Evolutionary conservation across 1,140 invertebrate species (phyloP).

Genomic region (Drusus annulatus): DNA sequence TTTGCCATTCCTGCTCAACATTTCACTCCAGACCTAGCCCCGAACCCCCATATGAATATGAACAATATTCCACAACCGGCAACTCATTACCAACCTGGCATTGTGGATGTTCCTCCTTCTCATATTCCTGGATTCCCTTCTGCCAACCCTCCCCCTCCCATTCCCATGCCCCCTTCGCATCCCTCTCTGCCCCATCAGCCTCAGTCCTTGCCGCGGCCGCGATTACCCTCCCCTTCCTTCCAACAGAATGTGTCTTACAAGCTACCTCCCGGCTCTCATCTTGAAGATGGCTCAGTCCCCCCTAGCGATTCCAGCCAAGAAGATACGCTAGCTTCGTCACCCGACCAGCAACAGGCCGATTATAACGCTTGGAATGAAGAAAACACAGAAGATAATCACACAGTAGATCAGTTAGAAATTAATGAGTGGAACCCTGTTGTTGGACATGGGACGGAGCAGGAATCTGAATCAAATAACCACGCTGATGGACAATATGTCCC

Average conservation of each 20-base stretch:
- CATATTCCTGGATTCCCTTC: slow-evolving; percentile 55
- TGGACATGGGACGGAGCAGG: slow-evolving; percentile 20
- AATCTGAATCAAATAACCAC: slow-evolving; percentile 32
- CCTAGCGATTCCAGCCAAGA: slow-evolving; percentile 34
- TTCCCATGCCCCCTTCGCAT: slow-evolving; percentile 53
- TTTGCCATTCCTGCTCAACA: slow-evolving; percentile 70
- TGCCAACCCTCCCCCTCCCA: slow-evolving; percentile 52
- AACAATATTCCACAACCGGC: slow-evolving; percentile 30
- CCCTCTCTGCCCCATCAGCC: slow-evolving; percentile 55
- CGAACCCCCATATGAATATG: slow-evolving; percentile 40
- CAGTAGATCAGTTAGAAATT: slow-evolving; percentile 47
- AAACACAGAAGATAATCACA: slow-evolving; percentile 35
- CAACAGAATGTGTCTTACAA: slow-evolving; percentile 50
- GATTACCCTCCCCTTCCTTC: slow-evolving; percentile 56
- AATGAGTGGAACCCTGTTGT: slow-evolving; percentile 52
- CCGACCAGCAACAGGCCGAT: slow-evolving; percentile 19
- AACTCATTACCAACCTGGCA: slow-evolving; percentile 34
- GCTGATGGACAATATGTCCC: slow-evolving; percentile 17
- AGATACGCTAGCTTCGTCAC: slow-evolving; percentile 22
- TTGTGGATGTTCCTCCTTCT: slow-evolving; percentile 45
- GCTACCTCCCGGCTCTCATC: slow-evolving; percentile 47
- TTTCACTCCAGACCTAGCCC: slow-evolving; percentile 60
- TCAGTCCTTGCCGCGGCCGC: slow-evolving; percentile 50
- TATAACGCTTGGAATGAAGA: slow-evolving; percentile 30
- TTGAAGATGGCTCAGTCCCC: slow-evolving; percentile 9